These are phyloP conservation scores for Amorpha juglandis DNA, from an alignment of 2,888 invertebrate genomes.

Conservation along the genomic window DNA sequence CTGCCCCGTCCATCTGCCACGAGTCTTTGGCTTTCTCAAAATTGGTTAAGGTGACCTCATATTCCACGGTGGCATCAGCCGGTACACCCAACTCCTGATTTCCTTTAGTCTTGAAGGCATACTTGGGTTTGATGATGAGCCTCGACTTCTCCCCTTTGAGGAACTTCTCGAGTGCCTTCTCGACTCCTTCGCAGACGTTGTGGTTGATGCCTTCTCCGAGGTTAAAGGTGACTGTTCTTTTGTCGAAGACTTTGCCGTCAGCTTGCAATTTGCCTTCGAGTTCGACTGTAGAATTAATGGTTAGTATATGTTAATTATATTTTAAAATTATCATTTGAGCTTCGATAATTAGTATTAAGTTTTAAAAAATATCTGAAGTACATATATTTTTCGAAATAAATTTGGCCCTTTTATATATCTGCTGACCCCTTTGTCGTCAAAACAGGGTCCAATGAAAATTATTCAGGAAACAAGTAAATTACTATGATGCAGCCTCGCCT, in stretches of 20 bases:
- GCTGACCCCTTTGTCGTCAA: too few species aligned
- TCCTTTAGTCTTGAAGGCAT: slow-evolving; percentile 91
- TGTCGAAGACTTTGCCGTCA: slow-evolving; percentile 90
- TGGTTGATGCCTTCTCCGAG: slow-evolving; percentile 93
- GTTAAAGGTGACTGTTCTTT: slow-evolving; percentile 91
- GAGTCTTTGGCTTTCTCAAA: slow-evolving; percentile 92
- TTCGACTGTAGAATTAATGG: slow-evolving; percentile 84
- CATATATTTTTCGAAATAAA: too few species aligned
- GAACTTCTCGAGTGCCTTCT: slow-evolving; percentile 92
- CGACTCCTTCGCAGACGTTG: slow-evolving; percentile 92
- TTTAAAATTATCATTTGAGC: too few species aligned
- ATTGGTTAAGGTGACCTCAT: slow-evolving; percentile 90
- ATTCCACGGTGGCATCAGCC: slow-evolving; percentile 90
- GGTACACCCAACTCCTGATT: slow-evolving; percentile 89
- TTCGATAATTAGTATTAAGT: too few species aligned
- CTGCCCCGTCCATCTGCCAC: slow-evolving; percentile 91
- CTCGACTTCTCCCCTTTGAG: slow-evolving; percentile 90
- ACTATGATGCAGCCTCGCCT: too few species aligned
- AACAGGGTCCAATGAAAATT: too few species aligned
- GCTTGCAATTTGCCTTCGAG: slow-evolving; percentile 84
- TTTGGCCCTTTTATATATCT: too few species aligned
- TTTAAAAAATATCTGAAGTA: too few species aligned
- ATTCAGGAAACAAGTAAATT: too few species aligned
- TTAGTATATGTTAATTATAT: too few species aligned
- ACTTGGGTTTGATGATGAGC: slow-evolving; percentile 89